Conservation (phyloP, 1,140 invertebrate species). For the Tribolium castaneum region DNA sequence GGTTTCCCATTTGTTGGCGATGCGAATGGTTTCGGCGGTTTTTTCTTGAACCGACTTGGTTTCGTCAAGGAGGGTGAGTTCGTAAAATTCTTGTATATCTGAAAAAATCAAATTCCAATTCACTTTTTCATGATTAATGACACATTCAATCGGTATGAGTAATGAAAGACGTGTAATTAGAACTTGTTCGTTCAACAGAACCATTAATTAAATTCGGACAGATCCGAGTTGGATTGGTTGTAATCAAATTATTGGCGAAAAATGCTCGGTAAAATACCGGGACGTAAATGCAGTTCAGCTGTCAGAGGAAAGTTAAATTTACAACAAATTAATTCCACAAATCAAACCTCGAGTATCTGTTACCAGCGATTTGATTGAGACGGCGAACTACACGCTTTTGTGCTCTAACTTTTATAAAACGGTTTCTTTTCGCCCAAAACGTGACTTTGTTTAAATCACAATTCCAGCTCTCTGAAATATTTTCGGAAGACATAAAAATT, state of each 20-base stretch:
- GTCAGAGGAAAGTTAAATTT: neutral
- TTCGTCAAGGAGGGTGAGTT: slow-evolving; percentile 95
- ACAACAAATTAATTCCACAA: neutral
- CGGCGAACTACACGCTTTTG: neutral
- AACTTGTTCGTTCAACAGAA: slow-evolving; percentile 1
- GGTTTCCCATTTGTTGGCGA: slow-evolving; percentile 95
- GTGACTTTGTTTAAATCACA: neutral
- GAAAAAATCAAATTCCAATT: slow-evolving; percentile 64
- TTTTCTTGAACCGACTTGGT: slow-evolving; percentile 95
- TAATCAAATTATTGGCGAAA: neutral
- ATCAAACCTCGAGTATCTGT: neutral
- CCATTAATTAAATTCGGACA: slow-evolving; percentile 9
- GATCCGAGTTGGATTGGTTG: neutral
- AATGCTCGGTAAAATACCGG: neutral
- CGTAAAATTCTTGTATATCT: slow-evolving; percentile 99
- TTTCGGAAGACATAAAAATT: neutral
- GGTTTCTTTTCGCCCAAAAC: neutral
- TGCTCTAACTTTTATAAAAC: neutral
- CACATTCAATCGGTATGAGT: neutral
- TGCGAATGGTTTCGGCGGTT: slow-evolving; percentile 93
- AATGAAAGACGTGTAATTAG: neutral
- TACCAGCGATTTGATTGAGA: too few species aligned
- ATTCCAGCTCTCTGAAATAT: neutral
- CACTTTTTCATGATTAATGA: slow-evolving; percentile 6
- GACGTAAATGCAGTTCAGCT: neutral